Conservation (phyloP, 1,140 invertebrate genomes). For the Drosophila yakuba region DNA sequence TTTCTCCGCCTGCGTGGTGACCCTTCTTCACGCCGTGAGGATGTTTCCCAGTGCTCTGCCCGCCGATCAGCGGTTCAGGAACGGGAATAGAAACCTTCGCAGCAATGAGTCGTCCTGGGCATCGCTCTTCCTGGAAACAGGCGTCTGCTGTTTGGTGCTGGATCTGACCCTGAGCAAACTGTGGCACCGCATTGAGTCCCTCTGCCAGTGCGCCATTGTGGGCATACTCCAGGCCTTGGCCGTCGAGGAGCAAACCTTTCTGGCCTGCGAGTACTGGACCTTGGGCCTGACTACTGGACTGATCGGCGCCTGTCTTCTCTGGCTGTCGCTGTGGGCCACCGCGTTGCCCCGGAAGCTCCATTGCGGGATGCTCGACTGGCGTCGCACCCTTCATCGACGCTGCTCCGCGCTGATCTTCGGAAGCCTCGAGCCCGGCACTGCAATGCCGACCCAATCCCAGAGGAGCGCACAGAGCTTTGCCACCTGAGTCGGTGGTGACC, state of each 20-base stretch:
- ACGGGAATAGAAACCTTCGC: not conserved
- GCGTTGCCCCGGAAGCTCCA: slow-evolving; percentile 36
- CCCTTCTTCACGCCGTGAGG: slow-evolving; percentile 47
- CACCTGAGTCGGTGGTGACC: not conserved
- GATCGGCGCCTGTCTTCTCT: slow-evolving; percentile 60
- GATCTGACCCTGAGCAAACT: slow-evolving; percentile 59
- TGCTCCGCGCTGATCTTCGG: not conserved
- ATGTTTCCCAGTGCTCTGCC: slow-evolving; percentile 32
- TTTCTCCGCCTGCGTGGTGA: slow-evolving; percentile 56
- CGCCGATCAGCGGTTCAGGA: slow-evolving; percentile 7
- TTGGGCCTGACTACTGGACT: slow-evolving; percentile 44
- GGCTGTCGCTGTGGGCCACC: slow-evolving; percentile 57
- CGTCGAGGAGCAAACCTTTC: slow-evolving; percentile 49
- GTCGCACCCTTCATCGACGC: not conserved
- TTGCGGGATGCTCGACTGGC: slow-evolving; percentile 11
- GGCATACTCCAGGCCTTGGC: slow-evolving; percentile 46
- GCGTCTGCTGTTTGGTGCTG: slow-evolving; percentile 55
- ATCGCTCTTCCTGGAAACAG: slow-evolving; percentile 45
- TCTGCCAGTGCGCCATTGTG: slow-evolving; percentile 60
- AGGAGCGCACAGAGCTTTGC: slow-evolving; percentile 10
- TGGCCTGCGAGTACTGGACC: slow-evolving; percentile 55
- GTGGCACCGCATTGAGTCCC: slow-evolving; percentile 58
- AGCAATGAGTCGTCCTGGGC: not conserved
- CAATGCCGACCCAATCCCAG: not conserved
- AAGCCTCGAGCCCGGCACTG: not conserved